These are phyloP conservation scores for Holotrichia oblita DNA, from an alignment of 1,140 invertebrate genomes.

Conservation along the genomic window DNA sequence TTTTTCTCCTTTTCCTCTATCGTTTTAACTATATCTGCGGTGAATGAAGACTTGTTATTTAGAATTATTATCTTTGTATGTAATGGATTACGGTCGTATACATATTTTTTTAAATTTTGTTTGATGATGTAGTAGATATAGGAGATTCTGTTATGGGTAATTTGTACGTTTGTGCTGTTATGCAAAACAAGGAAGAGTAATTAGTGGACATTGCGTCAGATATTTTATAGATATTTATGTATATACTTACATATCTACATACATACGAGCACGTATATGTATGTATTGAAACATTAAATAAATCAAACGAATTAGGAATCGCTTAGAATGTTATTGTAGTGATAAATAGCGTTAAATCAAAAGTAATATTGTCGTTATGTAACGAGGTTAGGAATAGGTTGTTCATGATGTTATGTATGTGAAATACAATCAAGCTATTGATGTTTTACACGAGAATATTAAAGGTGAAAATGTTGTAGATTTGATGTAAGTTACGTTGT, in stretches of 20 bases:
- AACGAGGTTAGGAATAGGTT: background rate
- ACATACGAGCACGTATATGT: background rate
- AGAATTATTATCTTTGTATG: too few relatives aligned
- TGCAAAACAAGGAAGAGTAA: slow-evolving; percentile 7
- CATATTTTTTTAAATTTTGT: too few relatives aligned
- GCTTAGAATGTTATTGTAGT: background rate
- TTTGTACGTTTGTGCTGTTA: background rate
- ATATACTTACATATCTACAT: background rate
- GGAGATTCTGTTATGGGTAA: background rate
- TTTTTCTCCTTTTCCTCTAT: too few relatives aligned
- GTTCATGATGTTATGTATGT: too few relatives aligned
- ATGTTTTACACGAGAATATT: too few relatives aligned
- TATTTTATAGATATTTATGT: background rate
- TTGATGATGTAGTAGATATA: too few relatives aligned
- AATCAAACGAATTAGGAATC: background rate
- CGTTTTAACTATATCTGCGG: too few relatives aligned
- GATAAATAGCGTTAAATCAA: background rate
- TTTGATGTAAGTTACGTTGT: too few relatives aligned
- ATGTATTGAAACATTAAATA: background rate
- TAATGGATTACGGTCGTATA: too few relatives aligned
- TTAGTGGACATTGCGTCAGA: background rate
- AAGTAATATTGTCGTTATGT: background rate
- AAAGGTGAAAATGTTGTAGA: too few relatives aligned
- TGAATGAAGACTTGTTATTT: too few relatives aligned
- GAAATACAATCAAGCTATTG: too few relatives aligned